A percentile compares a stretch with the other conserved stretches of the same genome.
Conservation (phyloP, 2,113 vertebrate species). For the Nicator chloris region DNA sequence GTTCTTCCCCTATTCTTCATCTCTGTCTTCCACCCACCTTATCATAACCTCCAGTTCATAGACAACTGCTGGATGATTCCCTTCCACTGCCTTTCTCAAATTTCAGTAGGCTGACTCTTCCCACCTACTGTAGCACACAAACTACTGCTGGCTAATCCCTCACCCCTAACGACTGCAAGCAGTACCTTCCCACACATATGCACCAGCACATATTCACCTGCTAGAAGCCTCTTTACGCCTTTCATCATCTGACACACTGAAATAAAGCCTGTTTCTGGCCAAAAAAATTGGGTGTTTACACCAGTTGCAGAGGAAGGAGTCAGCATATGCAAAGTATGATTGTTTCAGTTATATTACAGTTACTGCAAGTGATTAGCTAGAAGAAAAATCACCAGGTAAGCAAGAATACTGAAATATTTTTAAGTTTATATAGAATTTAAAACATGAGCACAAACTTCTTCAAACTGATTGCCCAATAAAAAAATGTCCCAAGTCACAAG, state of each 20-base stretch:
- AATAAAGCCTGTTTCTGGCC: neutral
- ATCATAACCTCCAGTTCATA: neutral
- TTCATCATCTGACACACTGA: neutral
- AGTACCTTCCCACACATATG: neutral
- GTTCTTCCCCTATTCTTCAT: neutral
- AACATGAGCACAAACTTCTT: neutral
- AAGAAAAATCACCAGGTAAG: neutral
- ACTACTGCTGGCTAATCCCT: slow-evolving; percentile 2
- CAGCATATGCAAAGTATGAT: neutral
- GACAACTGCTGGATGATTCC: neutral
- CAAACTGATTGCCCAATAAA: neutral
- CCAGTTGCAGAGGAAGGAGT: neutral
- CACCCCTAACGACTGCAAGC: neutral
- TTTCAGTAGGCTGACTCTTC: neutral
- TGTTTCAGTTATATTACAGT: neutral
- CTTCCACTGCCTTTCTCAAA: slow-evolving; percentile 1
- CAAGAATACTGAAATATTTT: neutral
- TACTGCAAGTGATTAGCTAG: neutral
- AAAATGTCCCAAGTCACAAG: neutral
- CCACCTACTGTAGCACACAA: neutral
- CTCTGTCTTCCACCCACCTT: neutral
- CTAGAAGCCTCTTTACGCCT: neutral
- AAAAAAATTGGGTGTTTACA: neutral
- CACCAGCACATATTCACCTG: neutral
- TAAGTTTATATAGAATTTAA: neutral